phyloP scores from a whole-genome alignment of 2,797 vertebrate genomes.

The Eulemur rubriventer region DNA sequence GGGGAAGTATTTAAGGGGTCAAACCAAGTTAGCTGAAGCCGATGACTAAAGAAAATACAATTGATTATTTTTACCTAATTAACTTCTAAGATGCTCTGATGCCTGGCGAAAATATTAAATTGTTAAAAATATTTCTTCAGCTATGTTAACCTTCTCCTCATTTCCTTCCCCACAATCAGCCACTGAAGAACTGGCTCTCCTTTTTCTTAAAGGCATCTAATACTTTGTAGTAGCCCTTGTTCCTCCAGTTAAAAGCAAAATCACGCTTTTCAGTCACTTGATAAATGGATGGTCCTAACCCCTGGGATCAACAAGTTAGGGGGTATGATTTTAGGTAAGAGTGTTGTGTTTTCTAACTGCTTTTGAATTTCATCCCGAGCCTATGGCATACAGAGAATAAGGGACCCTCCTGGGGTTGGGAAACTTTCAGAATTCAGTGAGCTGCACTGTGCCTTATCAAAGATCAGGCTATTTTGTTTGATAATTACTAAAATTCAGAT shows the following conservation, averaged over 20 bases:
- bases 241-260: background rate
- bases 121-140: background rate
- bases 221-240: background rate
- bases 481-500: background rate
- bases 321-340: background rate
- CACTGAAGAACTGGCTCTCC: background rate
- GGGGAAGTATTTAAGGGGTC: background rate
- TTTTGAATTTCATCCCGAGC: background rate
- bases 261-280: background rate
- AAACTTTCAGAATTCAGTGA: background rate
- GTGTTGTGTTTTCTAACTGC: background rate
- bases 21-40: background rate
- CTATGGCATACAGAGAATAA: background rate
- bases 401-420: background rate
- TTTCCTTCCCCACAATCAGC: background rate
- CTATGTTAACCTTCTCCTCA: background rate
- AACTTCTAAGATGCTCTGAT: constrained; percentile 22
- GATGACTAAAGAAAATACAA: constrained; percentile 8
- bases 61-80: constrained; percentile 37
- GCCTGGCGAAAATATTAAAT: background rate
- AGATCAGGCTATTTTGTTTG: background rate
- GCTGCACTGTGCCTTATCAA: background rate
- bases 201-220: background rate
- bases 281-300: background rate
- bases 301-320: background rate